phyloP scores from a whole-genome alignment of 2,888 invertebrate species.

The Sarcophaga rosellei region DNA sequence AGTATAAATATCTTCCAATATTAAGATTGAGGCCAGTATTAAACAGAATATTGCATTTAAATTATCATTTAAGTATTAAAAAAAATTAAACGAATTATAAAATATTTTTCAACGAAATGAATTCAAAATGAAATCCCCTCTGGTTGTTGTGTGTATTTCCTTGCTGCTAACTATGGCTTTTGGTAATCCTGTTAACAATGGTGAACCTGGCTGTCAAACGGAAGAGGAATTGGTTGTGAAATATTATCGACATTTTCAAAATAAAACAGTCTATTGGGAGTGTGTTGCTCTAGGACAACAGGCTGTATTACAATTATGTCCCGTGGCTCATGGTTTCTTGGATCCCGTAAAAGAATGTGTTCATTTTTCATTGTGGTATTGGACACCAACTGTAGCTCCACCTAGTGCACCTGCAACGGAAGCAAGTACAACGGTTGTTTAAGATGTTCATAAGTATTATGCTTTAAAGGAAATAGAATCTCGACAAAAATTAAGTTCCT shows the following conservation, averaged over 20 bases:
- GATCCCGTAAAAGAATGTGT: constrained; percentile 69
- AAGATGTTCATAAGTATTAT: background rate
- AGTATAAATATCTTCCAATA: constrained; percentile 25
- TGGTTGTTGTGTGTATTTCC: background rate
- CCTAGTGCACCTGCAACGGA: constrained; percentile 69
- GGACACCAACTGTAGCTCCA: constrained; percentile 72
- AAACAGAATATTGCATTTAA: constrained; percentile 7
- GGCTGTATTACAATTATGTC: constrained; percentile 38
- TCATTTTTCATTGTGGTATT: constrained; percentile 71
- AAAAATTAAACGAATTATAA: background rate
- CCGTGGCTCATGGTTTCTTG: constrained; percentile 65
- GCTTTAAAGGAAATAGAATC: too few relatives aligned
- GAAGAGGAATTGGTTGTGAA: constrained; percentile 52
- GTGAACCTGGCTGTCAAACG: constrained; percentile 59
- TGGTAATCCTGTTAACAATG: constrained; percentile 28
- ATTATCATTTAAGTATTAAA: background rate
- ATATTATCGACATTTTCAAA: constrained; percentile 51
- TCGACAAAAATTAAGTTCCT: too few relatives aligned
- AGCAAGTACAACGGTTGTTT: background rate
- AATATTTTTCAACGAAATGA: too few relatives aligned
- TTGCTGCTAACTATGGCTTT: background rate
- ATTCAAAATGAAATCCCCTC: constrained; percentile 1
- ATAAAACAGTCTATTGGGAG: constrained; percentile 53
- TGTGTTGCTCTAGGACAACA: constrained; percentile 49
- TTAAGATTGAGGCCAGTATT: background rate